These are phyloP conservation scores for Dissostichus mawsoni DNA, from an alignment of 2,113 vertebrate genomes.

Conservation along the genomic window DNA sequence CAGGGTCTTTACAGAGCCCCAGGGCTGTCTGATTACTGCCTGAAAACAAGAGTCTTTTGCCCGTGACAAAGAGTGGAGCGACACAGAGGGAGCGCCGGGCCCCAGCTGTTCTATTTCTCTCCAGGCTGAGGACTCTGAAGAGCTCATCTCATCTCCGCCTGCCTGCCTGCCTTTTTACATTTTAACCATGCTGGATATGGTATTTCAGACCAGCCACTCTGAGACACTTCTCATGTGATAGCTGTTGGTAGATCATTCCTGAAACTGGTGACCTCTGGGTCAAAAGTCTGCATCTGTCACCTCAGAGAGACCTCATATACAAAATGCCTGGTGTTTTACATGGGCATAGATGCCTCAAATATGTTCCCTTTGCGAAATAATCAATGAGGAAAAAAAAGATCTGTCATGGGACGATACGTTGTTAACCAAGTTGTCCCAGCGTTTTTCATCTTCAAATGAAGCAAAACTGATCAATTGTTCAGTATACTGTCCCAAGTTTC, in stretches of 20 bases:
- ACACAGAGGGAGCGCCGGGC: conserved; percentile 68
- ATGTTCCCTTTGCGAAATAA: too few relatives aligned
- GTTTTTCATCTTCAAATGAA: not conserved
- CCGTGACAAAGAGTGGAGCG: conserved; percentile 69
- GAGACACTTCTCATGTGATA: conserved; percentile 33
- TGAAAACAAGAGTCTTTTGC: conserved; percentile 79
- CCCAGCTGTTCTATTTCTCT: conserved; percentile 71
- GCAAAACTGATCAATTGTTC: not conserved
- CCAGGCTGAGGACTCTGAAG: conserved; percentile 63
- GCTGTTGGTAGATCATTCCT: not conserved
- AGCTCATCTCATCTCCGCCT: conserved; percentile 65
- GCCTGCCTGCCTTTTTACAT: conserved; percentile 46
- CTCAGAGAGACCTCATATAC: not conserved
- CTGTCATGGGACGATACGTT: too few relatives aligned
- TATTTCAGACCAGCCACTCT: conserved; percentile 25
- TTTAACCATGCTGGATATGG: conserved; percentile 33
- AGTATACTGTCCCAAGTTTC: not conserved
- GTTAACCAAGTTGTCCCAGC: too few relatives aligned
- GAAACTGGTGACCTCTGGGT: conserved; percentile 3
- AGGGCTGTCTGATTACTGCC: conserved; percentile 79
- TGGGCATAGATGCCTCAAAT: too few relatives aligned
- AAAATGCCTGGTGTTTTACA: not conserved
- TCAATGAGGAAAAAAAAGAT: too few relatives aligned
- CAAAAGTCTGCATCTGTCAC: not conserved
- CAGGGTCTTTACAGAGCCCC: conserved; percentile 77